Evolutionary conservation across 1,140 invertebrate species (phyloP), one percentile per base, ranked within the genome.

Genomic region (Diploscapter pachys): DNA sequence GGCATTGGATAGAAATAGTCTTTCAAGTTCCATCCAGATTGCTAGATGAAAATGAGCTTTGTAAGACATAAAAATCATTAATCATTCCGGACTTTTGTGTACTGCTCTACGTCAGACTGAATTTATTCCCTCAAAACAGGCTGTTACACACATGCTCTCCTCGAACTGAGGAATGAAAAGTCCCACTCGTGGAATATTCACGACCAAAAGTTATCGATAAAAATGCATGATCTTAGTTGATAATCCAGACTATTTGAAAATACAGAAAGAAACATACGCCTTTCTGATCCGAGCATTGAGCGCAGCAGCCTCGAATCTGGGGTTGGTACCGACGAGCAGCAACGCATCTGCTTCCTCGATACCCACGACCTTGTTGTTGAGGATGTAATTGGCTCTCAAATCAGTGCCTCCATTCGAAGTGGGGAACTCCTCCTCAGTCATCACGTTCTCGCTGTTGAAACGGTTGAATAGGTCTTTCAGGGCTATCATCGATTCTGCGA

Each of bases 231-330:
- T 31, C 31, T 31, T 31, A 31, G 31, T 31, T 31, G 31, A 31
- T 31, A 31, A 31, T 31, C 31, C 31, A 31, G 31, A 59, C 57
- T 59, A 11, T 59, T 9, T 59, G 51, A 64, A 64, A 6, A 5
- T 5, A 64, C 8, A 13, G 4, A n/a, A 5, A 76, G n/a, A 75
- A 13, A 9, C 53, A 48, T 64, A 80, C 79, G 78, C 73, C 88
- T 99, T 99, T 54, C 96, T 91, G 75, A 99, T 91, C 80, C 96
- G 90, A 0, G 96, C 92, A 88, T 99, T 99, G 11, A 99, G 88
- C 5, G 99, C 86, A 5, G 97, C 95, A n/a, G 97, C 96, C 88
- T 99, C 96, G 85, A 93, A 96, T 72, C 97, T 90, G 0, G 95
- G 93, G 89, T 99, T 99, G 4, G 94, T 96, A 76, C 96, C 97